A percentile compares a stretch with the other conserved stretches of the same genome.
These are phyloP conservation scores for Otocyon megalotis DNA, from an alignment of 2,113 vertebrate species.

Conservation along the genomic window DNA sequence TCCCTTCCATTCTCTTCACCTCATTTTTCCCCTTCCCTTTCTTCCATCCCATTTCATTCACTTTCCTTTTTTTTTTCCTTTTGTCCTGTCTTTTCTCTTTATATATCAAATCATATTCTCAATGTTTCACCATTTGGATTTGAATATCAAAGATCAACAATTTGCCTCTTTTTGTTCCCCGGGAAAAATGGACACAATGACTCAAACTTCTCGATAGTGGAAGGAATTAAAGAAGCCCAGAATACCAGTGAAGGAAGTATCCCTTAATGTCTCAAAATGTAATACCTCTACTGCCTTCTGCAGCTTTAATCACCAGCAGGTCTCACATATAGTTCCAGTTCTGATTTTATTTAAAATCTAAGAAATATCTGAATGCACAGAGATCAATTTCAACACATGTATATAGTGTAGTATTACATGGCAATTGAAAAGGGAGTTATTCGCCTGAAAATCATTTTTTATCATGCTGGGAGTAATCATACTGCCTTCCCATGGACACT, in stretches of 20 bases:
- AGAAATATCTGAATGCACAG: neutral
- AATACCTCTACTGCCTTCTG: neutral
- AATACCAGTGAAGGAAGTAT: neutral
- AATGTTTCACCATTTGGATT: neutral
- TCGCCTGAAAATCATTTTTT: slow-evolving; percentile 49
- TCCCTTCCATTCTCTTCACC: rapidly evolving
- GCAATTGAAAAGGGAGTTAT: neutral
- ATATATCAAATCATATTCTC: neutral
- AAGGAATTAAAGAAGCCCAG: neutral
- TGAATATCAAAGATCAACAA: neutral
- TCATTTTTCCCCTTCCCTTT: neutral
- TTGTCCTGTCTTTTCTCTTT: neutral
- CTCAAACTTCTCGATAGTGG: neutral
- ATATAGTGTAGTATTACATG: neutral
- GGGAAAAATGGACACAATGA: neutral
- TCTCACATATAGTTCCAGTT: neutral
- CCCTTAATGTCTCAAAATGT: neutral
- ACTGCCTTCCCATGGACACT: neutral
- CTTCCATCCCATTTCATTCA: rapidly evolving
- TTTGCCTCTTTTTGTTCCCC: neutral
- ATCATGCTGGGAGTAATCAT: neutral
- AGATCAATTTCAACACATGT: slow-evolving; percentile 15
- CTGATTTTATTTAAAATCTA: slow-evolving; percentile 13
- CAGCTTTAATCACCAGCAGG: neutral
- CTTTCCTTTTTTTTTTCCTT: rapidly evolving